Base-by-base conservation (phyloP, 2,888 invertebrate species). In the Cheilosia urbana region DNA sequence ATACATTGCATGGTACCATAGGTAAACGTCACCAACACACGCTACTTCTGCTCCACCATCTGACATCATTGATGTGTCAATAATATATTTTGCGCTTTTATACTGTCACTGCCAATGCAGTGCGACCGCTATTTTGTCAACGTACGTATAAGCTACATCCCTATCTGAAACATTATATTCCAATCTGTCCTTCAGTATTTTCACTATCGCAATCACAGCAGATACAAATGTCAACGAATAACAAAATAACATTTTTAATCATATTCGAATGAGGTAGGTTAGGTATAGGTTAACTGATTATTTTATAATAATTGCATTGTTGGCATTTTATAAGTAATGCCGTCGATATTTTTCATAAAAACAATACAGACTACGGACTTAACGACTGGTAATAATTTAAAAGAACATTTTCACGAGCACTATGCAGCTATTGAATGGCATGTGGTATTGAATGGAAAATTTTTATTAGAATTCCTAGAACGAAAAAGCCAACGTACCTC, bases 201-300 rank as follows among this genome's bases (percentile, higher is more conserved):
- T 13, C 4, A 37, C 13, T 13, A 37, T 37, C 37, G 13, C 37
- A 37, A 37, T 37, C 37, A 37, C 37, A 37, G 37, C 13, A 37
- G 37, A 37, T 13, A 37, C 37, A 13, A 2, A 30, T 37, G 37
- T 37, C 37, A 37, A 37, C 37, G 13, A 13, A 11, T 1, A 37
- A 37, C 1, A 37, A 37, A 37, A 37, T 9, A 47, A 47, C 3
- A 47, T 7, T 17, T 17, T 47, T 47, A 47, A 47, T 17, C 47
- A 9, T 17, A 47, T 47, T 47, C 17, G 19, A 17, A 9, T 9
- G 47, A 47, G 17, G 47, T 47, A 17, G 47, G 17, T 47, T 17
- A 47, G 47, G 17, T 47, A 47, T 47, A 47, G 47, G 47, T 47
- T 17, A 47, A 47, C 47, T 47, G 17, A 45, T 17, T 45, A 45